These are phyloP conservation scores for Vannuccia rotundouncinata DNA, from an alignment of 2,888 invertebrate species.

Conservation along the genomic window DNA sequence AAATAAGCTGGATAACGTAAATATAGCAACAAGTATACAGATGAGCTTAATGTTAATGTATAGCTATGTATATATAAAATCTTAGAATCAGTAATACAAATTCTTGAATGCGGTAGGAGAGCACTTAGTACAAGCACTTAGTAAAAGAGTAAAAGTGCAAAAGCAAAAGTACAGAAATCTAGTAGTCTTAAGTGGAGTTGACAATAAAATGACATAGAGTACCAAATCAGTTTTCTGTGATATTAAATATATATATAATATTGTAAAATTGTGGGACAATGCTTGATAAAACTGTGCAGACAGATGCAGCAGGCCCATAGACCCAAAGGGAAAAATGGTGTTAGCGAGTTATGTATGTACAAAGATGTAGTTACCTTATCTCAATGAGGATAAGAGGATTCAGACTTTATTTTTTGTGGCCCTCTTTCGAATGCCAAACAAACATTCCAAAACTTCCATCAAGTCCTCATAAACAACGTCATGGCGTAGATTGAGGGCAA, in stretches of 20 bases:
- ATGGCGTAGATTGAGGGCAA: neutral
- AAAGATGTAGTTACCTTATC: neutral
- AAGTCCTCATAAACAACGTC: neutral
- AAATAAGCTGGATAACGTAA: neutral
- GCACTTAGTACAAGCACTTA: neutral
- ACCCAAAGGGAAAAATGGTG: too few relatives aligned
- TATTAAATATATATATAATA: too few relatives aligned
- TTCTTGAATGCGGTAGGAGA: too few relatives aligned
- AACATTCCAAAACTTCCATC: neutral
- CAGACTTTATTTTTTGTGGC: constrained; percentile 7
- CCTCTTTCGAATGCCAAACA: neutral
- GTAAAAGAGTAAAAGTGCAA: neutral
- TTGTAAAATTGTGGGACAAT: too few relatives aligned
- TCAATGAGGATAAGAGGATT: neutral
- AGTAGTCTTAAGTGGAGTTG: neutral
- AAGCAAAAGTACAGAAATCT: neutral
- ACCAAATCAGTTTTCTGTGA: neutral
- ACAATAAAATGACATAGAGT: neutral
- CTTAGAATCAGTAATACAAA: too few relatives aligned
- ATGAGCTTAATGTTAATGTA: neutral
- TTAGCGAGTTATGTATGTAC: too few relatives aligned
- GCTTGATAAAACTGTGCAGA: too few relatives aligned
- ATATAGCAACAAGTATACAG: neutral
- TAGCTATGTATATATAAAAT: too few relatives aligned
- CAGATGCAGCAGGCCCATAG: too few relatives aligned